phyloP scores from a whole-genome alignment of 2,888 invertebrate species.

The Panopea generosa region DNA sequence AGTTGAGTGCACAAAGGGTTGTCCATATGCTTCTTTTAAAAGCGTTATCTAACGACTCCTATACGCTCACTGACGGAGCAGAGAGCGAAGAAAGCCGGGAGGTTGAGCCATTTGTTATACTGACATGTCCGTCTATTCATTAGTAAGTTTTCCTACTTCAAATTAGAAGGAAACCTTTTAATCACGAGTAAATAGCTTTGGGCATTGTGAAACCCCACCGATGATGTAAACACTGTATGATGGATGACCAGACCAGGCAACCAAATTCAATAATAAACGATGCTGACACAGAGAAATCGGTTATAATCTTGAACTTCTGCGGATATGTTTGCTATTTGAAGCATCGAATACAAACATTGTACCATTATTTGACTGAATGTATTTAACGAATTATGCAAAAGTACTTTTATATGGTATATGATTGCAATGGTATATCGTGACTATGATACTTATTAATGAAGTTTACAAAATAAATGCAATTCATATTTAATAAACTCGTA shows the following conservation, averaged over 20 bases:
- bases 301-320: conserved; percentile 13
- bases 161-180: conserved; percentile 55
- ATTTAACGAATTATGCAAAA: too few species aligned
- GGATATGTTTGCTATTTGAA: too few species aligned
- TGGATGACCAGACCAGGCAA: conserved; percentile 23
- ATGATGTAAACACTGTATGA: conserved; percentile 46
- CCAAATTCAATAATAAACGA: conserved; percentile 24
- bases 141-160: conserved; percentile 32
- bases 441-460: too few species aligned
- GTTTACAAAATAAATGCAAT: too few species aligned
- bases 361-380: too few species aligned
- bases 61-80: conserved; percentile 9
- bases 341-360: too few species aligned
- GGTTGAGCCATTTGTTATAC: conserved; percentile 46
- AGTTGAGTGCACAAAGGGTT: conserved; percentile 8
- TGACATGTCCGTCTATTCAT: conserved; percentile 53
- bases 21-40: too few species aligned
- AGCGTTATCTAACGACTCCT: neutral
- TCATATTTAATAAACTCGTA: too few species aligned
- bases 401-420: too few species aligned
- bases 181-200: conserved; percentile 56
- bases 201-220: conserved; percentile 45
- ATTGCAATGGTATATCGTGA: too few species aligned
- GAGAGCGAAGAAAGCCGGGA: conserved; percentile 33
- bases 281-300: conserved; percentile 10